Evolutionary conservation across 2,797 vertebrate genomes (phyloP).

Genomic region (Chelon auratus): DNA sequence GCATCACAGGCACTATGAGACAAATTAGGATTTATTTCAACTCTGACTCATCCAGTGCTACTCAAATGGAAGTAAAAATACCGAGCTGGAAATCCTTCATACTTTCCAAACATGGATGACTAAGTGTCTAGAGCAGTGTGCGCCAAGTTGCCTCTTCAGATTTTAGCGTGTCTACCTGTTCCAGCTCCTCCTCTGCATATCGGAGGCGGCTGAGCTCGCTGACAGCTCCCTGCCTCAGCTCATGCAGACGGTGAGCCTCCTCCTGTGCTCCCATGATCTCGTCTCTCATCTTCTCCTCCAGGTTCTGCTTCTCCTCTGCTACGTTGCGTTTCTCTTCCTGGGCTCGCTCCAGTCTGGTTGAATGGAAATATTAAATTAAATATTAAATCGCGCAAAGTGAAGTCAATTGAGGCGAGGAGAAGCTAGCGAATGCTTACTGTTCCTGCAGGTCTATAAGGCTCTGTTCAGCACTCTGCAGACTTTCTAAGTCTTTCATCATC

Average conservation of each 20-base stretch:
- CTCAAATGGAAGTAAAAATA: too few species aligned
- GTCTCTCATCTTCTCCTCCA: slow-evolving; percentile 98
- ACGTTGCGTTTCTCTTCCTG: slow-evolving; percentile 98
- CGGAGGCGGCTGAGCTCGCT: slow-evolving; percentile 94
- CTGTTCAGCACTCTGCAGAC: slow-evolving; percentile 94
- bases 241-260: slow-evolving; percentile 92
- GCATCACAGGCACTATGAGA: too few species aligned
- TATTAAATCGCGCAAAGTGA: neutral
- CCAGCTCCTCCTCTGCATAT: slow-evolving; percentile 97
- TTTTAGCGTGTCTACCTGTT: slow-evolving; percentile 86
- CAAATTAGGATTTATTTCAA: too few species aligned
- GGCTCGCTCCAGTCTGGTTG: slow-evolving; percentile 91
- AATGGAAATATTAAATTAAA: neutral
- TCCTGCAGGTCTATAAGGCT: slow-evolving; percentile 95
- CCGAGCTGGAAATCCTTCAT: neutral
- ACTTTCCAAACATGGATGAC: neutral
- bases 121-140: neutral
- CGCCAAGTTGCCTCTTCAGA: neutral
- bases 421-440: slow-evolving; percentile 84
- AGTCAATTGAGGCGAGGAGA: neutral
- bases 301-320: slow-evolving; percentile 95
- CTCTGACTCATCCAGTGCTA: too few species aligned
- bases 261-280: slow-evolving; percentile 97
- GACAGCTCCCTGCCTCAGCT: slow-evolving; percentile 93
- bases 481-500: slow-evolving; percentile 99